These are phyloP conservation scores for Cassiopea andromeda DNA, from an alignment of 30 jellyfish, hydroid and myxozoan genomes.

Conservation along the genomic window DNA sequence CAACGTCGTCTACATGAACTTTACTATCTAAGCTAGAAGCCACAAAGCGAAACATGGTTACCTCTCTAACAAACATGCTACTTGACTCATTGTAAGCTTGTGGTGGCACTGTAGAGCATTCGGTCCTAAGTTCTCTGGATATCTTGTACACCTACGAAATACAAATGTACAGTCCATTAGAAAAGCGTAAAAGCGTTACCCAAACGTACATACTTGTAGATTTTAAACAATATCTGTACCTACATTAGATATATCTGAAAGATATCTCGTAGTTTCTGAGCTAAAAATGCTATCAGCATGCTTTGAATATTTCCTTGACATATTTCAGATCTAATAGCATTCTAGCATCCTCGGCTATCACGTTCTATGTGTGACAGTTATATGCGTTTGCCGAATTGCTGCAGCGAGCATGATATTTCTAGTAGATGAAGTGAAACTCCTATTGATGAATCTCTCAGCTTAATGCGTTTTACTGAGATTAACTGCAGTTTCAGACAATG, in stretches of 20 bases:
- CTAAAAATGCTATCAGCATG: not conserved
- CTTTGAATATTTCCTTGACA: not conserved
- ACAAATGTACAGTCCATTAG: not conserved
- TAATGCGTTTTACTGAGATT: not conserved
- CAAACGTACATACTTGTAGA: not conserved
- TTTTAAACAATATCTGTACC: not conserved
- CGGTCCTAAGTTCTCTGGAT: constrained; percentile 93
- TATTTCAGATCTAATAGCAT: not conserved
- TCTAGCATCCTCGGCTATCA: not conserved
- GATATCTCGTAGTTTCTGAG: constrained; percentile 8
- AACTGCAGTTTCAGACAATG: not conserved
- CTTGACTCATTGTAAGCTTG: constrained; percentile 92
- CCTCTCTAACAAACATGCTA: constrained; percentile 92
- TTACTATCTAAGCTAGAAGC: not conserved
- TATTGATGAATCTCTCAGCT: not conserved
- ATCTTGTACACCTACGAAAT: constrained; percentile 68
- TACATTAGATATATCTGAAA: constrained; percentile 23
- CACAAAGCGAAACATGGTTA: not conserved
- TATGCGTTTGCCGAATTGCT: not conserved
- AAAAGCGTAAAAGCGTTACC: no score
- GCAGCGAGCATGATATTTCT: no score
- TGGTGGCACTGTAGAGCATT: constrained; percentile 96
- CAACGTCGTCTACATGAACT: no score
- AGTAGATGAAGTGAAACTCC: not conserved
- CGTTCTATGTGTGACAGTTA: not conserved